Percentiles rank a stretch among this genome's conserved stretches.
Evolutionary conservation across 2,113 vertebrate genomes (phyloP).

Genomic region (Lagenorhynchus albirostris): DNA sequence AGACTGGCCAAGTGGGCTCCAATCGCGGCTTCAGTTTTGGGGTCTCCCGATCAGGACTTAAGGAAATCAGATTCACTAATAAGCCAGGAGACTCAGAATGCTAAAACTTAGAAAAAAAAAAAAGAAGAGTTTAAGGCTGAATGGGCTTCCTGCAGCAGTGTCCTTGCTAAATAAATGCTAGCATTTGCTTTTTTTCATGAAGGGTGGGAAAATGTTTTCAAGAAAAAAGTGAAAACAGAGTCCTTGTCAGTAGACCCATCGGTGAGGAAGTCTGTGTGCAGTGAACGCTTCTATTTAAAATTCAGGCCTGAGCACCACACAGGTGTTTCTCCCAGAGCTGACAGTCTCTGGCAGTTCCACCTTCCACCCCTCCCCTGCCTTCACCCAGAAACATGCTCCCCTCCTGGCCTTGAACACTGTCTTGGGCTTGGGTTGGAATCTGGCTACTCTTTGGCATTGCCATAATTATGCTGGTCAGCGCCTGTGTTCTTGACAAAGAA

Average conservation of each 20-base stretch:
- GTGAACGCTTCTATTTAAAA: not conserved
- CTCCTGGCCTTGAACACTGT: slow-evolving; percentile 26
- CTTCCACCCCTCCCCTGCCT: no score
- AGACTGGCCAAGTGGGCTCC: not conserved
- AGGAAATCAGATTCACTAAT: slow-evolving; percentile 34
- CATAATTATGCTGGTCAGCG: slow-evolving; percentile 81
- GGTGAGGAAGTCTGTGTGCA: not conserved
- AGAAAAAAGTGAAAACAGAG: not conserved
- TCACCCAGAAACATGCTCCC: fast-evolving
- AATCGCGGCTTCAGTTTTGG: not conserved
- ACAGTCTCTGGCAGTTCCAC: not conserved
- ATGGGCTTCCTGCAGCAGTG: not conserved
- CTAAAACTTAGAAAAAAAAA: not conserved
- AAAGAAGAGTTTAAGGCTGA: not conserved
- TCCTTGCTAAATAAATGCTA: slow-evolving; percentile 9
- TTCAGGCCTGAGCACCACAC: not conserved
- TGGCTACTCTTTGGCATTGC: slow-evolving; percentile 43
- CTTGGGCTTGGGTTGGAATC: not conserved
- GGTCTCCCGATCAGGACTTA: not conserved
- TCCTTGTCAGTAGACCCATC: not conserved
- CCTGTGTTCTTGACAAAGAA: slow-evolving; percentile 83
- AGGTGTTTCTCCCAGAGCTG: slow-evolving; percentile 27
- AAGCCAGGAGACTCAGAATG: not conserved
- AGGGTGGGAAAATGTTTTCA: not conserved
- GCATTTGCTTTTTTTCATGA: not conserved